Base-by-base conservation (phyloP, 2,113 vertebrate species). In the Epinephelus moara region DNA sequence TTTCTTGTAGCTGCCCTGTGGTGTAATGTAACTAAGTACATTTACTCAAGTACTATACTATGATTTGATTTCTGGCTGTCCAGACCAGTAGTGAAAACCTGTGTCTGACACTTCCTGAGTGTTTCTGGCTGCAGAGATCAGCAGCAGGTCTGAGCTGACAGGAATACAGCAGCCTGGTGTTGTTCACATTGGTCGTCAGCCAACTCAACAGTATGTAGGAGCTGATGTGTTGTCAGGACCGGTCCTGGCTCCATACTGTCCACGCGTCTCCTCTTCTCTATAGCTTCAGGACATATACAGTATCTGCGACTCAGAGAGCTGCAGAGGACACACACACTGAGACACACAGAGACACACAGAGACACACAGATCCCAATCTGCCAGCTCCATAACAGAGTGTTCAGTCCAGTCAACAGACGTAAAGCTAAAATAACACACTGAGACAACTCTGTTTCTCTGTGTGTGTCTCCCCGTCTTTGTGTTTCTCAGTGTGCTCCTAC, bases 181-280 rank as follows among this genome's bases (percentile, higher is more conserved):
- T 68, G n/a, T 59, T 64, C 47, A 9, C n/a, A 18, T n/a, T 85
- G 81, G 69, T 84, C 2, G 2, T 30, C 19, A 13, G 72, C 81
- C 84, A 78, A 40, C 18, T 83, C 49, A 4, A 49, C 77, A 81
- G 67, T 70, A 76, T 75, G 80, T 53, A 72, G 68, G 33, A 73
- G 77, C 76, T 82, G 87, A 75, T 84, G 75, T 76, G 61, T 19
- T 75, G 80, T 87, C 72, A 72, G 74, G 30, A 52, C 75, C 4
- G 30, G n/a, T 47, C 40, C 71, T 60, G 68, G 59, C 70, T 61
- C 18, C 77, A 59, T 64, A 21, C 71, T 75, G 85, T 83, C 86
- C 82, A 75, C 76, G 57, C 74, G 76, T 85, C 57, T 78, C 23
- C 5, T 67, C 63, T 55, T 60, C 53, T 77, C 33, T 27, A 4